A percentile compares a stretch with the other conserved stretches of the same genome.
Evolutionary conservation across 1,140 invertebrate species (phyloP).

Genomic region (Drosophila varians): DNA sequence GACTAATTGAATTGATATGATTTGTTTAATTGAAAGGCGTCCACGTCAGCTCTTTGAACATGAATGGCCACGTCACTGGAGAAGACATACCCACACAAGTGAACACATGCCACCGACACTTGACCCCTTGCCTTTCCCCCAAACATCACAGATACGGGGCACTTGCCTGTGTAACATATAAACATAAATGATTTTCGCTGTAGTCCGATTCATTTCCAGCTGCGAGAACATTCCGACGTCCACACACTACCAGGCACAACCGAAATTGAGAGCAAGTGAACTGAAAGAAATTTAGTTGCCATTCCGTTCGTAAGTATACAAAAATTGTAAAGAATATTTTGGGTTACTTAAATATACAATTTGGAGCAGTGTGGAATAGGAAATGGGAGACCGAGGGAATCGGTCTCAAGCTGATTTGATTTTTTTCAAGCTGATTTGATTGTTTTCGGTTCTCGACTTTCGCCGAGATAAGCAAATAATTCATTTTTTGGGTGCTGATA

Average conservation of each 20-base stretch:
- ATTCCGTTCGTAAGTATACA: too few relatives aligned
- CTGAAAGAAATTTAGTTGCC: neutral
- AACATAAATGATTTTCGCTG: constrained; percentile 75
- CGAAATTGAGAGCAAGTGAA: constrained; percentile 10
- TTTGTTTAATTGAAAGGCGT: constrained; percentile 56
- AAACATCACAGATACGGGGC: constrained; percentile 22
- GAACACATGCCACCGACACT: constrained; percentile 10
- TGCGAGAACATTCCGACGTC: constrained; percentile 72
- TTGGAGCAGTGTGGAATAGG: constrained; percentile 5
- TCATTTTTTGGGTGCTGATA: constrained; percentile 28
- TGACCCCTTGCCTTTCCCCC: constrained; percentile 31
- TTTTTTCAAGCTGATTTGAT: constrained; percentile 56
- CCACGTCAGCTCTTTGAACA: constrained; percentile 69
- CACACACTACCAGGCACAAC: neutral
- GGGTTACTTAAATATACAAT: neutral
- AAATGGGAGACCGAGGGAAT: constrained; percentile 5
- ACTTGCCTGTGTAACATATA: constrained; percentile 63
- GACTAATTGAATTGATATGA: constrained; percentile 50
- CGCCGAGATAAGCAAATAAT: constrained; percentile 64
- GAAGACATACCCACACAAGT: neutral
- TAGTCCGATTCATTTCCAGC: constrained; percentile 73
- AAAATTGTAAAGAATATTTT: neutral
- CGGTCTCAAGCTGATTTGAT: too few relatives aligned
- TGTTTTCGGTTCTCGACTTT: constrained; percentile 41
- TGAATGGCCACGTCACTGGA: constrained; percentile 65